Evolutionary conservation across 2,888 invertebrate species (phyloP), one percentile per base, ranked within the genome.

Genomic region (Brenthis ino): DNA sequence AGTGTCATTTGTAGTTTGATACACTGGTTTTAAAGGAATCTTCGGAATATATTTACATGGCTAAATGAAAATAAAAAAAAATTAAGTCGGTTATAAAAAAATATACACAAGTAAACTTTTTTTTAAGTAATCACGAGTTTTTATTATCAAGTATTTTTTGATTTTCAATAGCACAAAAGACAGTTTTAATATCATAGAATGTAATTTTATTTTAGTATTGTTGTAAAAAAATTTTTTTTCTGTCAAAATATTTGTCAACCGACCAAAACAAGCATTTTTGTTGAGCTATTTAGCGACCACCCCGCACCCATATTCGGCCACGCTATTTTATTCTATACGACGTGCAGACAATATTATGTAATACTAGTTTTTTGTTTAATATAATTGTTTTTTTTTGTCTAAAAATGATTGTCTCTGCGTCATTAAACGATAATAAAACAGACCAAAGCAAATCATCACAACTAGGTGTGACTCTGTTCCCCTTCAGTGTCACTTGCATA

Each of bases 371-470:
- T 54, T 2, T 37, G 0, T 43, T 43, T 1, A 37, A 37, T 37
- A 57, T 64, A 53, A 37, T 53, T 14, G 37, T 60, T 20, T 55
- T 56, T 28, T 33, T 6, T 20, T 67, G 14, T 63, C 16, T 47
- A 55, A 16, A 64, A 3, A 64, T 66, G 87, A 86, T 90, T 90
- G 89, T 89, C 89, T 85, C 78, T 85, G 81, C 82, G 85, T 75
- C 68, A 67, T 37, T 57, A 72, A 63, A 76, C 71, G 76, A 77
- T 77, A 73, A 77, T 74, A 76, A 75, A 77, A 73, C 70, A 74
- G 85, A 88, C 86, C 54, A 53, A 87, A 89, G 37, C 86, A 84
- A 81, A 83, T 89, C 92, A 93, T 91, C 92, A 92, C 93, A 91
- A 90, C 88, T 89, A 83, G 82, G 86, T 87, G 89, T 89, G 90